A percentile compares a stretch with the other conserved stretches of the same genome.
These are phyloP conservation scores for Channa argus DNA, from an alignment of 2,113 vertebrate species.

Conservation along the genomic window DNA sequence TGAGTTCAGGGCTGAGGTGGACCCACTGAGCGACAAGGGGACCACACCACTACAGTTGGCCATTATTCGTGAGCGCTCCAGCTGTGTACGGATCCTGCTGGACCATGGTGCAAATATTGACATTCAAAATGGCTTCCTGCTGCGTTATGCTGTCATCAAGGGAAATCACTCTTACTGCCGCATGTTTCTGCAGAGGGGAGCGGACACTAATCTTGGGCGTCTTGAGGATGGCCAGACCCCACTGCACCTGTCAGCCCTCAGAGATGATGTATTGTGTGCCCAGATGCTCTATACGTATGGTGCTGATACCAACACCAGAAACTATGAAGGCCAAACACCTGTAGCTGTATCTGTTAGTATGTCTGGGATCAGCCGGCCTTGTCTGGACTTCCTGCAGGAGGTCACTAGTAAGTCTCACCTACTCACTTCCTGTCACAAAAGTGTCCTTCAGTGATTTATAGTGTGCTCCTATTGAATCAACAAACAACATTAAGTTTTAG, in stretches of 20 bases:
- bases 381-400: slow-evolving; percentile 98
- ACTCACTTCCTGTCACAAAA: neutral
- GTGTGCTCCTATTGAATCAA: too few relatives aligned
- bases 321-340: slow-evolving; percentile 98
- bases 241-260: slow-evolving; percentile 95
- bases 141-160: slow-evolving; percentile 98
- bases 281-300: slow-evolving; percentile 97
- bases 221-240: slow-evolving; percentile 97
- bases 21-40: slow-evolving; percentile 97
- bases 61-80: slow-evolving; percentile 97
- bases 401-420: slow-evolving; percentile 91
- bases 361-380: slow-evolving; percentile 94
- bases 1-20: slow-evolving; percentile 97
- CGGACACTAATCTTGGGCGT: slow-evolving; percentile 96
- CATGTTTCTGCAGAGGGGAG: slow-evolving; percentile 98
- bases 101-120: slow-evolving; percentile 98
- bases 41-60: slow-evolving; percentile 97
- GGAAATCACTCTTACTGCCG: slow-evolving; percentile 98
- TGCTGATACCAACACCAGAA: slow-evolving; percentile 95
- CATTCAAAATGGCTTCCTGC: slow-evolving; percentile 97
- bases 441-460: too few relatives aligned
- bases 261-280: slow-evolving; percentile 94
- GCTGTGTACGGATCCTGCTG: slow-evolving; percentile 97
- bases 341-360: slow-evolving; percentile 95
- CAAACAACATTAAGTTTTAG: too few relatives aligned